Conservation (phyloP, 2,113 vertebrate genomes). For the Corythornis madagascariensis region DNA sequence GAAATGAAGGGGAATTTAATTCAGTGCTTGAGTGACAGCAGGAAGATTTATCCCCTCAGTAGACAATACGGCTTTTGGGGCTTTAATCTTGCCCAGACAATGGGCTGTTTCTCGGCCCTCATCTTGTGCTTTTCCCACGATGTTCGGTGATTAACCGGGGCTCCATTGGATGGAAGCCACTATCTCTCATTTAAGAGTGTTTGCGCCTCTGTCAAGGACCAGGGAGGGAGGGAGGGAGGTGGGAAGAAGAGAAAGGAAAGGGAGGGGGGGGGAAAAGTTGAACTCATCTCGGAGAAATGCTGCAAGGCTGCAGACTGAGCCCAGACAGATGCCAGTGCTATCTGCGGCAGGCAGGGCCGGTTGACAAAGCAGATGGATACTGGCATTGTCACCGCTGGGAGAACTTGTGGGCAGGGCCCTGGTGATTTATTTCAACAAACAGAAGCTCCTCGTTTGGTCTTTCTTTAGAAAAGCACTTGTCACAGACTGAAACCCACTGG, state of each 20-base stretch:
- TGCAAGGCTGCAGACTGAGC: background rate
- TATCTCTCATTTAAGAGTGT: conserved; percentile 88
- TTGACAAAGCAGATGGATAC: background rate
- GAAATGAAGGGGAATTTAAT: conserved; percentile 97
- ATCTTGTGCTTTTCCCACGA: conserved; percentile 96
- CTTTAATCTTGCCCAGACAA: conserved; percentile 99
- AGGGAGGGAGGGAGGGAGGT: conserved; percentile 61
- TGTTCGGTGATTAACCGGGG: conserved; percentile 90
- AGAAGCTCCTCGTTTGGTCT: background rate
- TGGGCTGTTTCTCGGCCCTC: conserved; percentile 88
- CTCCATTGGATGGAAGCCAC: conserved; percentile 88
- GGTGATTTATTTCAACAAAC: accelerated
- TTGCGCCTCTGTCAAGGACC: conserved; percentile 76
- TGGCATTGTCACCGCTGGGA: background rate
- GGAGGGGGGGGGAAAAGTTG: conserved; percentile 19
- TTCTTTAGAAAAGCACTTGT: background rate
- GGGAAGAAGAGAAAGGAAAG: conserved; percentile 65
- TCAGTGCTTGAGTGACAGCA: conserved; percentile 98
- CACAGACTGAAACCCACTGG: background rate
- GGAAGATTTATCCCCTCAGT: conserved; percentile 96
- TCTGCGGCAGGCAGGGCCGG: conserved; percentile 4
- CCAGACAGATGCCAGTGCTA: background rate
- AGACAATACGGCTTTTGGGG: conserved; percentile 96
- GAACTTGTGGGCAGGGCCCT: background rate
- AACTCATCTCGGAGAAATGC: conserved; percentile 68